Conservation (phyloP, 1,140 invertebrate species). For the Cydia splendana region DNA sequence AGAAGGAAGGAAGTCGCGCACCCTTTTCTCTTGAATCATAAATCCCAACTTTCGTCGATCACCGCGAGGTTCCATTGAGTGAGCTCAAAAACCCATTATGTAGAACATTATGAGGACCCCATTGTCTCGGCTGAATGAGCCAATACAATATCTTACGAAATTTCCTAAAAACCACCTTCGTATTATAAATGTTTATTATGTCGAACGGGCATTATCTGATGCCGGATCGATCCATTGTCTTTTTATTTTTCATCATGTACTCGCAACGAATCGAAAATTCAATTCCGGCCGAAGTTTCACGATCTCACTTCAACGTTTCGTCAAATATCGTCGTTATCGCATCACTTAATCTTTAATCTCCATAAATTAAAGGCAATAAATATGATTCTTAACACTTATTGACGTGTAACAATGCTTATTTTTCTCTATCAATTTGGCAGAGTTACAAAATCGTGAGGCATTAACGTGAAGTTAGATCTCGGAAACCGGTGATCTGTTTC, state of each 20-base stretch:
- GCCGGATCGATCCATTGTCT: constrained; percentile 60
- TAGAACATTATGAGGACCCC: constrained; percentile 71
- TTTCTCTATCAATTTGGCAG: constrained; percentile 61
- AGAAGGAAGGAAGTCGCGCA: constrained; percentile 56
- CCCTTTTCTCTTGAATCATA: constrained; percentile 62
- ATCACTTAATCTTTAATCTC: constrained; percentile 50
- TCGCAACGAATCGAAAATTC: constrained; percentile 30
- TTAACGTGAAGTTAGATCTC: constrained; percentile 48
- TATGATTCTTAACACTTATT: constrained; percentile 56
- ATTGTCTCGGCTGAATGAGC: constrained; percentile 73
- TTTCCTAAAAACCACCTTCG: constrained; percentile 72
- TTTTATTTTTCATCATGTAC: constrained; percentile 56
- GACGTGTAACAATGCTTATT: constrained; percentile 60
- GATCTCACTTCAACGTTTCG: constrained; percentile 28
- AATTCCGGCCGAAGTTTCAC: constrained; percentile 23
- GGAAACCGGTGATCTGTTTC: constrained; percentile 59
- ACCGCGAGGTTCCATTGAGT: constrained; percentile 69
- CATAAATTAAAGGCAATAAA: constrained; percentile 67
- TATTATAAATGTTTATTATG: constrained; percentile 74
- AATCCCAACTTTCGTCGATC: constrained; percentile 66
- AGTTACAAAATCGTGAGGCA: constrained; percentile 50
- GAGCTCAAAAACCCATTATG: constrained; percentile 74
- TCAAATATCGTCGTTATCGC: constrained; percentile 37
- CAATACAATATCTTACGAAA: constrained; percentile 74
- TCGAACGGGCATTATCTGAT: constrained; percentile 66